Evolutionary conservation across 2,888 invertebrate species (phyloP).

Genomic region (Cheilosia pagana): DNA sequence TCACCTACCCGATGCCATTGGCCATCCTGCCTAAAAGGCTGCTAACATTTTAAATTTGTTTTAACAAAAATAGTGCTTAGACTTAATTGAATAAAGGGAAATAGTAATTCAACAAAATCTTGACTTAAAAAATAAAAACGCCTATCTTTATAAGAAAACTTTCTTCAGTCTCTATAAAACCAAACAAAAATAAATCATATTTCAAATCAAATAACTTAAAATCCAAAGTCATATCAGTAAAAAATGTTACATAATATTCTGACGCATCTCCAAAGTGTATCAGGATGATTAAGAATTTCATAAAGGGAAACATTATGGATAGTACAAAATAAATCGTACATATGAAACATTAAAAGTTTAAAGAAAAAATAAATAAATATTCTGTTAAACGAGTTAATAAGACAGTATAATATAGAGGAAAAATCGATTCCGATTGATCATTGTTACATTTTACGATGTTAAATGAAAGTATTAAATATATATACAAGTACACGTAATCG

Average conservation of each 20-base stretch:
- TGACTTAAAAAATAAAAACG: conserved; percentile 6
- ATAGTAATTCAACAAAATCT: conserved; percentile 27
- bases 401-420: conserved; percentile 20
- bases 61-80: neutral
- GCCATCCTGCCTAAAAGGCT: conserved; percentile 36
- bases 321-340: conserved; percentile 75
- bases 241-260: conserved; percentile 56
- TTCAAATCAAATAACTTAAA: conserved; percentile 25
- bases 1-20: conserved; percentile 1
- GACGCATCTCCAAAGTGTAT: conserved; percentile 30
- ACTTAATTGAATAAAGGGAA: conserved; percentile 29
- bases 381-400: conserved; percentile 46
- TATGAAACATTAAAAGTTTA: conserved; percentile 54
- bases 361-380: conserved; percentile 39
- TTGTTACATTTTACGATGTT: conserved; percentile 64
- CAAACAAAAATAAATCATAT: conserved; percentile 3
- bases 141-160: conserved; percentile 8
- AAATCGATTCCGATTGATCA: conserved; percentile 45
- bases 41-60: conserved; percentile 26
- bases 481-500: conserved; percentile 19
- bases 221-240: conserved; percentile 72
- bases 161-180: conserved; percentile 17
- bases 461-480: conserved; percentile 53
- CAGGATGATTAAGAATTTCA: conserved; percentile 57
- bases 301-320: conserved; percentile 69